Evolutionary conservation across 2,888 invertebrate genomes (phyloP).

Genomic region (Thecophora atra): DNA sequence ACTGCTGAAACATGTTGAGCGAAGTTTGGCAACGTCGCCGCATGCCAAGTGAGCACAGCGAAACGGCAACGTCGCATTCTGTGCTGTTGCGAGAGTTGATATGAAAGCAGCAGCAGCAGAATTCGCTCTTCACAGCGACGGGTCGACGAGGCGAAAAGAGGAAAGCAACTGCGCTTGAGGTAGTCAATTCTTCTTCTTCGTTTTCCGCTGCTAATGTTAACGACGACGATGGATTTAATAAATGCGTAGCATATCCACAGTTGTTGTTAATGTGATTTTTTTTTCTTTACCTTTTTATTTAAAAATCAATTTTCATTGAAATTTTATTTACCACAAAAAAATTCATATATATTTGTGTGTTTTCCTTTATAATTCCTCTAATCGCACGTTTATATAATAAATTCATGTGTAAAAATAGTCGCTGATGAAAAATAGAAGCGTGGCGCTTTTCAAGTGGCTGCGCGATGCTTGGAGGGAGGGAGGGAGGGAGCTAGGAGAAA

Average conservation of each 20-base stretch:
- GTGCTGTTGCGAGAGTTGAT: neutral
- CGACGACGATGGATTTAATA: slow-evolving; percentile 10
- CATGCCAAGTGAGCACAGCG: neutral
- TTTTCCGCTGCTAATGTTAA: neutral
- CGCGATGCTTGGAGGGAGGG: too few relatives aligned
- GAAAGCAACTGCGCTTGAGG: neutral
- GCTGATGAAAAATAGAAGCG: too few relatives aligned
- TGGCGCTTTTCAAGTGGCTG: too few relatives aligned
- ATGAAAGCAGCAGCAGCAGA: neutral
- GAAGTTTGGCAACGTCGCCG: slow-evolving; percentile 29
- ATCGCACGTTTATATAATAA: too few relatives aligned
- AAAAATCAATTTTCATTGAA: neutral
- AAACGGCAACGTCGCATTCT: slow-evolving; percentile 29
- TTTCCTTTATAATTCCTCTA: too few relatives aligned
- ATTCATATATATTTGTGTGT: too few relatives aligned
- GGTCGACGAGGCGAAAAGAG: neutral
- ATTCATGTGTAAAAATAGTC: too few relatives aligned
- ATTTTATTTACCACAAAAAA: too few relatives aligned
- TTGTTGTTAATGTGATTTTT: neutral
- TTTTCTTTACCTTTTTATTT: neutral
- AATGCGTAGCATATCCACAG: slow-evolving; percentile 22
- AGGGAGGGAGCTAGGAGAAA: too few relatives aligned
- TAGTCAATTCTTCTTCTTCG: neutral
- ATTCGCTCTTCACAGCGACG: neutral
- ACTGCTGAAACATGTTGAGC: neutral